These are phyloP conservation scores for Cuculus canorus DNA, from an alignment of 2,797 vertebrate species.

Conservation along the genomic window DNA sequence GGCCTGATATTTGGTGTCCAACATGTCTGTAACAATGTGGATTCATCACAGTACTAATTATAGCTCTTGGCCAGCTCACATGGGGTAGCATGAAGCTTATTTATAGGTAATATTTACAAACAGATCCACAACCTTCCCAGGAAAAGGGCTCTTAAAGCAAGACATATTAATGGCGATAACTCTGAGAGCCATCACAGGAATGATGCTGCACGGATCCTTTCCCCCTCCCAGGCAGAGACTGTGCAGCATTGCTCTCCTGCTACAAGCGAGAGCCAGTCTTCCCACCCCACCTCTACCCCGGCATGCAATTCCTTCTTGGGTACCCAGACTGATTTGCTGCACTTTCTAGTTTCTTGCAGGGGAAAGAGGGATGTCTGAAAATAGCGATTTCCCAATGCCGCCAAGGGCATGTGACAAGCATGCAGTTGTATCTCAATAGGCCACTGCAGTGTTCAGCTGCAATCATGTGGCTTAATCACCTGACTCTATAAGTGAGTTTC, in stretches of 20 bases:
- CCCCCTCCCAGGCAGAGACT: not conserved
- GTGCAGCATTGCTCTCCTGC: rapidly evolving
- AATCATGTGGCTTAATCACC: conserved; percentile 70
- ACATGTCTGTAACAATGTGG: not conserved
- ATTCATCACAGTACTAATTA: conserved; percentile 48
- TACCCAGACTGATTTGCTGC: not conserved
- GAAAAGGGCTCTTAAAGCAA: not conserved
- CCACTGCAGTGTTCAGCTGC: conserved; percentile 15
- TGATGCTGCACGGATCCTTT: not conserved
- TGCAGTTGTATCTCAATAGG: conserved; percentile 36
- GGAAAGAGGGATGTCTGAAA: not conserved
- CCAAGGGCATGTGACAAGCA: not conserved
- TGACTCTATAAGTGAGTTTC: conserved; percentile 67
- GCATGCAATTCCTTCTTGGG: not conserved
- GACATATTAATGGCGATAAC: not conserved
- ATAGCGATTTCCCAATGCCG: not conserved
- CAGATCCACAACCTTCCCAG: not conserved
- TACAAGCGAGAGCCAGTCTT: rapidly evolving
- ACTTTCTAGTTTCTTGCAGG: not conserved
- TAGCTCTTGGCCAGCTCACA: conserved; percentile 18
- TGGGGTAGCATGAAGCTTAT: conserved; percentile 8
- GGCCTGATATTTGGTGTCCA: conserved; percentile 37
- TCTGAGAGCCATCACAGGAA: not conserved
- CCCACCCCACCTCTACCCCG: not conserved
- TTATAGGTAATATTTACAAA: conserved; percentile 58